Percentiles rank a stretch among this genome's conserved stretches.
Evolutionary conservation across 2,888 invertebrate genomes (phyloP).

Genomic region (Cantharis flavilabris): DNA sequence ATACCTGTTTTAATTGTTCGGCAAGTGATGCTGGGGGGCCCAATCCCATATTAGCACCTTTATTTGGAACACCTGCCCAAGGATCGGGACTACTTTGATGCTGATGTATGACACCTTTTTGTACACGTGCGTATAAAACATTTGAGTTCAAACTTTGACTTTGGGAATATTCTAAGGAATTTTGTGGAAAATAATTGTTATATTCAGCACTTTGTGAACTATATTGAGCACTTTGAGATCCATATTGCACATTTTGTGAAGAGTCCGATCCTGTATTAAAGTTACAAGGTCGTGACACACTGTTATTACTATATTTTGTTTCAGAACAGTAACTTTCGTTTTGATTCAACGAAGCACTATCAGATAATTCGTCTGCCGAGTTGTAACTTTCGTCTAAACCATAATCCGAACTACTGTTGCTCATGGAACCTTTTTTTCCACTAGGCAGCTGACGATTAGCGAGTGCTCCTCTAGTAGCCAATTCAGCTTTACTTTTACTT

Average conservation of each 20-base stretch:
- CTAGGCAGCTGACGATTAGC: slow-evolving; percentile 74
- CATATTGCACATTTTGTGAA: slow-evolving; percentile 36
- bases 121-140: slow-evolving; percentile 59
- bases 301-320: slow-evolving; percentile 17
- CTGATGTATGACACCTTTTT: slow-evolving; percentile 55
- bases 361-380: slow-evolving; percentile 59
- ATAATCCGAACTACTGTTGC: slow-evolving; percentile 70
- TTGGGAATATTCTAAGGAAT: slow-evolving; percentile 24
- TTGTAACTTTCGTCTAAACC: slow-evolving; percentile 76
- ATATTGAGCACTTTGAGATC: slow-evolving; percentile 40
- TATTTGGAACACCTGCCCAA: slow-evolving; percentile 47
- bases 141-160: slow-evolving; percentile 33
- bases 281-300: slow-evolving; percentile 36
- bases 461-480: slow-evolving; percentile 78
- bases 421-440: slow-evolving; percentile 59
- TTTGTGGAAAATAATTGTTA: slow-evolving; percentile 47
- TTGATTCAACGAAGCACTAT: slow-evolving; percentile 22
- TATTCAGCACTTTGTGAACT: slow-evolving; percentile 36
- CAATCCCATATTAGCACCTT: slow-evolving; percentile 52
- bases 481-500: slow-evolving; percentile 82
- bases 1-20: slow-evolving; percentile 81
- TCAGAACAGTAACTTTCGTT: slow-evolving; percentile 24
- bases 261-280: slow-evolving; percentile 40
- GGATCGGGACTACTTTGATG: slow-evolving; percentile 52
- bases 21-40: slow-evolving; percentile 80